Evolutionary conservation across 2,113 vertebrate genomes (phyloP).

Genomic region (Marmota monax): DNA sequence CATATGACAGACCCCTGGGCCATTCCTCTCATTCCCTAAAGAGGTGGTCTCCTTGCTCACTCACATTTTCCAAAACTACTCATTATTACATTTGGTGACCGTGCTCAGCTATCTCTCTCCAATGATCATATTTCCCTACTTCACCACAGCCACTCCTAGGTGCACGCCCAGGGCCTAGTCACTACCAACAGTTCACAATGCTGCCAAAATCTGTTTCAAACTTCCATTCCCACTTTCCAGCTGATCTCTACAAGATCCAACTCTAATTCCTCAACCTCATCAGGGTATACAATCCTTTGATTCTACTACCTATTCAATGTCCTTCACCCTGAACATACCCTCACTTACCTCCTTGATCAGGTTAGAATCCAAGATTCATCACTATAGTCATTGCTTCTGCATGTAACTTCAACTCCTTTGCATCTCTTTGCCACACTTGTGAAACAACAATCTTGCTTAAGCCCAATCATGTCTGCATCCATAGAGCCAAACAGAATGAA

Average conservation of each 20-base stretch:
- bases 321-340: not conserved
- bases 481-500: not conserved
- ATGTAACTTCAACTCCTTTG: not conserved
- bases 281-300: not conserved
- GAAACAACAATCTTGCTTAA: not conserved
- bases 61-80: not conserved
- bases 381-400: not conserved
- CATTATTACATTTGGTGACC: not conserved
- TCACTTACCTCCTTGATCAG: not conserved
- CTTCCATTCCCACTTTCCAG: not conserved
- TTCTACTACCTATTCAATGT: not conserved
- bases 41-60: not conserved
- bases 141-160: not conserved
- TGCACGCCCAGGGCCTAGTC: not conserved
- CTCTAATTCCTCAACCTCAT: not conserved
- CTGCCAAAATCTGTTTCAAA: not conserved
- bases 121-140: not conserved
- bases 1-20: not conserved
- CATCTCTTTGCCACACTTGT: not conserved
- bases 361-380: not conserved
- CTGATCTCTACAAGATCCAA: not conserved
- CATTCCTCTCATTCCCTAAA: not conserved
- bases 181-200: not conserved
- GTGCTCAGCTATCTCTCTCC: not conserved
- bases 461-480: not conserved